A percentile compares a stretch with the other conserved stretches of the same genome.
Evolutionary conservation across 64 coral and sea anemone species (phyloP).

Genomic region (Stichodactyla helianthus): DNA sequence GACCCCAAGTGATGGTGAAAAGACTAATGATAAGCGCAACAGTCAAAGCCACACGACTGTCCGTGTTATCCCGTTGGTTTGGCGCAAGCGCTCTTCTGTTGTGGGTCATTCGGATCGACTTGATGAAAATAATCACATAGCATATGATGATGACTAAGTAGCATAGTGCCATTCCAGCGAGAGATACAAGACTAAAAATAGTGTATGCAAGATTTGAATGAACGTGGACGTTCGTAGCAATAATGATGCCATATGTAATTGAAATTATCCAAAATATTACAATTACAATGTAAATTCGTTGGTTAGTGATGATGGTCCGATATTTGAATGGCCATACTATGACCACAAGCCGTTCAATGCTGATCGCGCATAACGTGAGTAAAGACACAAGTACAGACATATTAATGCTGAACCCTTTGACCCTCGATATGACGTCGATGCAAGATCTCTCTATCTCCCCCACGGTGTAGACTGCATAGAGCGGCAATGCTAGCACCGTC

Average conservation of each 20-base stretch:
- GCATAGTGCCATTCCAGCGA: too few relatives aligned
- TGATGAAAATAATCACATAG: too few relatives aligned
- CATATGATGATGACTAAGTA: too few relatives aligned
- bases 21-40: slow-evolving; percentile 56
- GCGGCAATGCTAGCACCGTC: slow-evolving; percentile 17
- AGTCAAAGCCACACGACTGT: slow-evolving; percentile 55
- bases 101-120: too few relatives aligned
- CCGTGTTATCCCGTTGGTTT: not conserved
- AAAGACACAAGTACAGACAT: slow-evolving; percentile 44
- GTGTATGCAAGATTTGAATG: too few relatives aligned
- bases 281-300: not conserved
- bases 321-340: slow-evolving; percentile 56
- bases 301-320: not conserved
- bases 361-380: slow-evolving; percentile 47
- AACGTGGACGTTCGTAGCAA: too few relatives aligned
- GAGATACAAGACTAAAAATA: too few relatives aligned
- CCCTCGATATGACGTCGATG: slow-evolving; percentile 27
- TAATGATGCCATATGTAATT: too few relatives aligned
- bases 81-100: slow-evolving; percentile 35
- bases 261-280: too few relatives aligned
- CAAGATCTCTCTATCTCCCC: slow-evolving; percentile 46
- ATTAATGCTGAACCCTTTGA: slow-evolving; percentile 26
- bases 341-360: slow-evolving; percentile 48
- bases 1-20: slow-evolving; percentile 61
- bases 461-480: slow-evolving; percentile 32